Evolutionary conservation across 2,888 invertebrate species (phyloP), one percentile per base, ranked within the genome.

Genomic region (Orthosia incerta): DNA sequence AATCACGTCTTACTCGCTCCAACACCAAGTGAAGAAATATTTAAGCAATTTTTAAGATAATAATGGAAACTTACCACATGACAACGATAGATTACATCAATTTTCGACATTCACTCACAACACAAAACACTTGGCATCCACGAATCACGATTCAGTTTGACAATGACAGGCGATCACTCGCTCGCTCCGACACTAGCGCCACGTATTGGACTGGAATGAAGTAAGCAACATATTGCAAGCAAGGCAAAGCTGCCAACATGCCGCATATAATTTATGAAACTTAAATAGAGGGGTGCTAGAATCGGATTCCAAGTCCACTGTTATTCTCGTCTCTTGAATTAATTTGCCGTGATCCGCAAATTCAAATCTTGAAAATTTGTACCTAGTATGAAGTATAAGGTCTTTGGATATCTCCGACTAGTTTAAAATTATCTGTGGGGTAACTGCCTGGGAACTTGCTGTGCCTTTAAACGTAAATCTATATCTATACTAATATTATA

Each of bases 81-180:
- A 95, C 95, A 94, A 90, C 86, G 89, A 87, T 85, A 92, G 87
- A 91, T 91, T 90, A 90, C 85, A 90, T 89, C 87, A 94, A 88
- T 93, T 92, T 91, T 90, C 87, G 88, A 92, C 91, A 92, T 91
- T 93, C 94, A 95, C 93, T 93, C 95, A 95, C 95, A 95, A 94
- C 95, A 95, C 95, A 94, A 93, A 93, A 94, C 95, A 94, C 93
- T 92, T 76, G 85, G 88, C 89, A 90, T 91, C 90, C 92, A 91
- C 92, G 89, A 90, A 87, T 87, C 91, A 86, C 89, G 84, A 87
- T 84, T 87, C 79, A 87, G 82, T 89, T 90, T 89, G 89, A 90
- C 87, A 87, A 82, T 84, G 87, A 86, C 84, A 83, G 74, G 26
- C 71, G 67, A 70, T 64, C 71, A 69, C 68, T 70, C 61, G 69